Evolutionary conservation across 1,140 invertebrate genomes (phyloP).

Genomic region (Diachasma alloeum): DNA sequence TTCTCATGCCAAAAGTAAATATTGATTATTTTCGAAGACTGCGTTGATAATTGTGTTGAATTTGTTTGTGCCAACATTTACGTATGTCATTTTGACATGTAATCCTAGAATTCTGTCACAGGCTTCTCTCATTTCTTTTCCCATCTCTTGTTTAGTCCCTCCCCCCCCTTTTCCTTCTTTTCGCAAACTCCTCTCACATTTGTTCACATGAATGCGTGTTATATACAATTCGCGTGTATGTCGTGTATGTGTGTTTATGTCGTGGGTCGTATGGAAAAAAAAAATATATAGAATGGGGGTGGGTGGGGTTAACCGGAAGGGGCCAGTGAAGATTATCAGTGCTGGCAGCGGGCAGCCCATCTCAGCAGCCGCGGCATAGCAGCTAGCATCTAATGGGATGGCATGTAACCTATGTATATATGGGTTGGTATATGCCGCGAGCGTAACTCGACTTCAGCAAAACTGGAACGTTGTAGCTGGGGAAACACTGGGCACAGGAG

Average conservation of each 20-base stretch:
- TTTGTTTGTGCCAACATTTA: too few species aligned
- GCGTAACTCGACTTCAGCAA: slow-evolving; percentile 7
- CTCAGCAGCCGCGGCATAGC: slow-evolving; percentile 59
- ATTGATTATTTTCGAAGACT: too few species aligned
- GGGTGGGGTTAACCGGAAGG: slow-evolving; percentile 5
- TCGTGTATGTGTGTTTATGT: background rate
- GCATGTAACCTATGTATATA: slow-evolving; percentile 29
- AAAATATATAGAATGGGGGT: background rate
- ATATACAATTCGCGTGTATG: background rate
- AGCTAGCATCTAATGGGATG: slow-evolving; percentile 57
- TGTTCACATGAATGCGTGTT: background rate
- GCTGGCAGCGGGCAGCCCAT: slow-evolving; percentile 59
- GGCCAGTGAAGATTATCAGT: slow-evolving; percentile 50
- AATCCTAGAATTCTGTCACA: background rate
- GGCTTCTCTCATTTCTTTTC: background rate
- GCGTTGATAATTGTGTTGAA: too few species aligned
- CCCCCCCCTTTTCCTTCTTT: background rate
- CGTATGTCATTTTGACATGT: too few species aligned
- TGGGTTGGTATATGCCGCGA: slow-evolving; percentile 11
- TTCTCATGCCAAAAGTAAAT: too few species aligned
- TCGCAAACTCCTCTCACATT: background rate
- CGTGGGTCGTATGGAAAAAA: background rate
- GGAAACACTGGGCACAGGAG: background rate
- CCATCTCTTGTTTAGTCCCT: background rate
- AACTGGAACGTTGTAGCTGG: slow-evolving; percentile 12